Conservation (phyloP, 2,888 invertebrate species). For the Athalia rosae region DNA sequence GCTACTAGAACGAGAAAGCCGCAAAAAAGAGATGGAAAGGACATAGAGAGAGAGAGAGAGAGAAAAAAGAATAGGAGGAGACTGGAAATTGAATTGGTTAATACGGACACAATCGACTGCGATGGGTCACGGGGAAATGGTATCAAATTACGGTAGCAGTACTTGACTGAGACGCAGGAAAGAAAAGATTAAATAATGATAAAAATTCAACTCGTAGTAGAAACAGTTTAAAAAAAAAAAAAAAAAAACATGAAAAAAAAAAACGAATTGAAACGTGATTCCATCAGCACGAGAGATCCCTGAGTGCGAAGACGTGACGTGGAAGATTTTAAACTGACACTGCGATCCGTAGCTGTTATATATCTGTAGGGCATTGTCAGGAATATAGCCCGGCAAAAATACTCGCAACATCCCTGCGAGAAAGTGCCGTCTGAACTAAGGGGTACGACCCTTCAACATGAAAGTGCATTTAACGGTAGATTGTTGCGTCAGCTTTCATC, state of each 20-base stretch:
- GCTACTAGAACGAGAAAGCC: background rate
- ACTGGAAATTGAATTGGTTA: slow-evolving; percentile 16
- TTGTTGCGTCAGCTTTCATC: slow-evolving; percentile 56
- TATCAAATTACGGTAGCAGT: slow-evolving; percentile 15
- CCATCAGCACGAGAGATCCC: slow-evolving; percentile 15
- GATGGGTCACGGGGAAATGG: background rate
- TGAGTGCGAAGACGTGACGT: background rate
- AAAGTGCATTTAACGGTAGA: slow-evolving; percentile 57
- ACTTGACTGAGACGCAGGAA: background rate
- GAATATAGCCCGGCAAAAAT: slow-evolving; percentile 7
- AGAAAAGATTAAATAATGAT: too few species aligned
- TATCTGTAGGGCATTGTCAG: slow-evolving; percentile 28
- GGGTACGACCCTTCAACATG: slow-evolving; percentile 48
- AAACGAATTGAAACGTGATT: slow-evolving; percentile 33
- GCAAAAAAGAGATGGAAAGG: background rate
- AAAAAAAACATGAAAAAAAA: background rate
- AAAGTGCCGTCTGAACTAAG: slow-evolving; percentile 33
- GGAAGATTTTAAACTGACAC: slow-evolving; percentile 16
- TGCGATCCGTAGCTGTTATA: too few species aligned
- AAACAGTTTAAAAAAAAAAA: slow-evolving; percentile 16
- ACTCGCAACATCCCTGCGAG: slow-evolving; percentile 7
- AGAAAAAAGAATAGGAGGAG: background rate
- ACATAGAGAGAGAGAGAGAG: background rate
- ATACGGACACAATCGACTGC: slow-evolving; percentile 31
- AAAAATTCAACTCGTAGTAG: slow-evolving; percentile 19